Conservation (phyloP, 2,888 invertebrate species). For the Hydrotaea diabolus region DNA sequence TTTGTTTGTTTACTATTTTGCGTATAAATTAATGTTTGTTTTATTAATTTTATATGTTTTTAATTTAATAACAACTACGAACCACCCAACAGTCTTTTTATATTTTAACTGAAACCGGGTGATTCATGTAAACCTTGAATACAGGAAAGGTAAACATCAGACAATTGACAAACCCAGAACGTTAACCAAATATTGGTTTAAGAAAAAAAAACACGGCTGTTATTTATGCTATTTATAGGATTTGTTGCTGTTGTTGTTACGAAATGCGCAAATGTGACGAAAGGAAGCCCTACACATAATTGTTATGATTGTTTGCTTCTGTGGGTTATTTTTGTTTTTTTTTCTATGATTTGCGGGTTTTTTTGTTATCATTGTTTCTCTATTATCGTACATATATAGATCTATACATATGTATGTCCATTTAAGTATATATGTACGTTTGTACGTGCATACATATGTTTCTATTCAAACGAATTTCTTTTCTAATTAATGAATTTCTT, state of each 20-base stretch:
- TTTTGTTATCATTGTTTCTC: neutral
- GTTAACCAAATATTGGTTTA: too few relatives aligned
- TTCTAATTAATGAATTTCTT: constrained; percentile 18
- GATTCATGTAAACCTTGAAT: too few relatives aligned
- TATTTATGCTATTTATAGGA: too few relatives aligned
- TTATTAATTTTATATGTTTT: too few relatives aligned
- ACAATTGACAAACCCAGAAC: too few relatives aligned
- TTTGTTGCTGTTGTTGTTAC: neutral
- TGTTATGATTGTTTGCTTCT: constrained; percentile 13
- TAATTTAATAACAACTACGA: too few relatives aligned
- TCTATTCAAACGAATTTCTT: constrained; percentile 11
- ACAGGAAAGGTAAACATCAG: too few relatives aligned
- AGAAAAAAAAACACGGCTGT: too few relatives aligned
- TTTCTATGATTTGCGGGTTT: neutral
- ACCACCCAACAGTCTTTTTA: too few relatives aligned
- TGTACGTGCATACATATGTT: constrained; percentile 7
- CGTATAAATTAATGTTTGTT: too few relatives aligned
- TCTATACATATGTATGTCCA: neutral
- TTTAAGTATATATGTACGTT: neutral
- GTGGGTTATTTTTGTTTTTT: neutral
- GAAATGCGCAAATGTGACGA: constrained; percentile 51
- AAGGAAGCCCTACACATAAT: constrained; percentile 61
- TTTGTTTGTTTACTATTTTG: too few relatives aligned
- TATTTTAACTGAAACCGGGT: too few relatives aligned
- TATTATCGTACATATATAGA: neutral